phyloP scores from a whole-genome alignment of 1,140 invertebrate genomes.

The Drosophila repleta region DNA sequence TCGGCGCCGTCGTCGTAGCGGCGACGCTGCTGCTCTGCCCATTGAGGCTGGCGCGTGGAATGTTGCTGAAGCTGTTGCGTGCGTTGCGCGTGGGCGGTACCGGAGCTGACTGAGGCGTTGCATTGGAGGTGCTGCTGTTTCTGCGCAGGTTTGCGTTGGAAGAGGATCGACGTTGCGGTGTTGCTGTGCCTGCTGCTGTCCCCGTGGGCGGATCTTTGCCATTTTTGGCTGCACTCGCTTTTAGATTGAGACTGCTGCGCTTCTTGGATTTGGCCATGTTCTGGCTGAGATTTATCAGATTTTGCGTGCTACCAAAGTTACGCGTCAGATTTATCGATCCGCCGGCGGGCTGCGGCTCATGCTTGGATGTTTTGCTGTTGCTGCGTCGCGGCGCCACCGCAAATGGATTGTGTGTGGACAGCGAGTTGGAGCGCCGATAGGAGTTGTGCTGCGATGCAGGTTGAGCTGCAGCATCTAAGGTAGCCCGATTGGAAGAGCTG shows the following conservation, averaged over 20 bases:
- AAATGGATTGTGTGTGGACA: constrained; percentile 76
- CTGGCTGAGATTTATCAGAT: constrained; percentile 76
- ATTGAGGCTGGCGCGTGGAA: constrained; percentile 78
- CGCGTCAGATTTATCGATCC: constrained; percentile 70
- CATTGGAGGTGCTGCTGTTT: constrained; percentile 64
- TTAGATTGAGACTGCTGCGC: constrained; percentile 79
- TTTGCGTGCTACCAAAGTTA: constrained; percentile 81
- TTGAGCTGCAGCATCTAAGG: constrained; percentile 22
- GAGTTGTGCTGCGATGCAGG: constrained; percentile 48
- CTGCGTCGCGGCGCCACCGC: constrained; percentile 65
- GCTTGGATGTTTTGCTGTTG: constrained; percentile 60
- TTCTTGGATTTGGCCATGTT: constrained; percentile 80
- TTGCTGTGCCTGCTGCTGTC: not conserved
- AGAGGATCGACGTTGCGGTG: constrained; percentile 64
- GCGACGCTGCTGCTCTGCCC: constrained; percentile 17
- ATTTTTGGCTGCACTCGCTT: constrained; percentile 57
- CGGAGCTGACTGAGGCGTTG: constrained; percentile 46
- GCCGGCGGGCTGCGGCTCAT: constrained; percentile 29
- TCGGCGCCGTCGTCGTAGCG: constrained; percentile 30
- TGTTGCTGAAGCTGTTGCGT: constrained; percentile 82
- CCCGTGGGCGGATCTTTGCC: constrained; percentile 61
- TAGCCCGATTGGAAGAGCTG: constrained; percentile 43
- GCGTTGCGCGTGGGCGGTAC: constrained; percentile 66
- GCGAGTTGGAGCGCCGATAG: constrained; percentile 73
- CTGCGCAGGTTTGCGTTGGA: constrained; percentile 78